Conservation (phyloP, 2,888 invertebrate species). For the Eristalis arbustorum region DNA sequence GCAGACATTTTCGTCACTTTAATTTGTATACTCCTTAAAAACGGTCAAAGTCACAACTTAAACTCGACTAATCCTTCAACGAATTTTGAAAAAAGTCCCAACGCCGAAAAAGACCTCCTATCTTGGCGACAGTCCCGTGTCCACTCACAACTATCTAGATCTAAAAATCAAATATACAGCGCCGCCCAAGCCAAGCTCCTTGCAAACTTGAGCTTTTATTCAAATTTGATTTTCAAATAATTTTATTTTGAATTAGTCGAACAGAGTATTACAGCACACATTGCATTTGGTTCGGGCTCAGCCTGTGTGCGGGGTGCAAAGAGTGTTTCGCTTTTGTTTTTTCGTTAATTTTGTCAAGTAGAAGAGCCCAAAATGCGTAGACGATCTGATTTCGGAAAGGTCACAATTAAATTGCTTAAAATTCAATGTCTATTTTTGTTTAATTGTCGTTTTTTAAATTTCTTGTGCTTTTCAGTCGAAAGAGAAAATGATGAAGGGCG, state of each 20-base stretch:
- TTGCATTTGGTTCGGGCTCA: not conserved
- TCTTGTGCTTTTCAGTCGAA: conserved; percentile 86
- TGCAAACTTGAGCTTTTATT: conserved; percentile 33
- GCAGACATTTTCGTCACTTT: not conserved
- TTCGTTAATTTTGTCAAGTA: too few relatives aligned
- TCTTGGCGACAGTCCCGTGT: conserved; percentile 5
- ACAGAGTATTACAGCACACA: not conserved
- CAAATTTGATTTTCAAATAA: conserved; percentile 15
- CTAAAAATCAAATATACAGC: conserved; percentile 8
- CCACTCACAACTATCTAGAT: conserved; percentile 15
- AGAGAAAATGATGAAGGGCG: conserved; percentile 99
- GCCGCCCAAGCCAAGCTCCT: not conserved
- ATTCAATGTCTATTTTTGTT: conserved; percentile 1
- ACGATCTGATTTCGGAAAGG: not conserved
- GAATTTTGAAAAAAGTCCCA: not conserved
- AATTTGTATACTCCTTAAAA: not conserved
- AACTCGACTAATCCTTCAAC: not conserved
- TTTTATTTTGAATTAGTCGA: not conserved
- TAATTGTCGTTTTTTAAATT: conserved; percentile 19
- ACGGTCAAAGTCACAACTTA: not conserved
- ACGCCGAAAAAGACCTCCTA: conserved; percentile 33
- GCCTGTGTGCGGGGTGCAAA: not conserved
- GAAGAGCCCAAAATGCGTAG: not conserved
- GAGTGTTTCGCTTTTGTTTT: not conserved
- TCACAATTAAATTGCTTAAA: not conserved